Evolutionary conservation across 2,113 vertebrate genomes (phyloP), one percentile per base, ranked within the genome.

Genomic region (Pelusios castaneus): DNA sequence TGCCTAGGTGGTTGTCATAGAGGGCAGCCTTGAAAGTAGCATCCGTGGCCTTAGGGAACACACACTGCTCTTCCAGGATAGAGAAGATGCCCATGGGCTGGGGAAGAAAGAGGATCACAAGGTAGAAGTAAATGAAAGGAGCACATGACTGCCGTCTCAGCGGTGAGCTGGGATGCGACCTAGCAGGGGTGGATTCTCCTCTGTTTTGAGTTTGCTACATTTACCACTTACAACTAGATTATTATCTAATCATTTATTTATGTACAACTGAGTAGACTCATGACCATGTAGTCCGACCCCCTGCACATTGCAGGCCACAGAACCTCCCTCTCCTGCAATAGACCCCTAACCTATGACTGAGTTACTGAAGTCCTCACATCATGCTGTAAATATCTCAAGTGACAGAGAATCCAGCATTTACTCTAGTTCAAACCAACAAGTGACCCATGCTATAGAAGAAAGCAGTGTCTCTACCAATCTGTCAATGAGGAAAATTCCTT

Each of bases 71-170:
- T 83, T 97, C 97, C 63, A 98, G 90, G 89, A 97, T 97, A 84
- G 96, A 98, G 94, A 97, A 98, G 89, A 97, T 97, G 11, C 96
- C 95, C 97, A 89, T 97, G 67, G 97, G 93, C 95, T 97, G 56
- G 25, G 34, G 58, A 41, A 38, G 29, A 58, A 34, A 67, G 43
- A 73, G 29, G 38, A 90, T 55, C 54, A 73, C 5, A 11, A 67
- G 6, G 34, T n/a, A 13, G 9, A 5, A 21, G 24, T 17, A 17
- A 10, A 3, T 91, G 52, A 88, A 22, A 78, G 25, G 22, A 77
- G 77, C 41, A 16, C 38, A 31, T 51, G 17, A n/a, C 31, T 54
- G 49, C 49, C 49, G 25, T 75, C 70, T 43, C 11, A n/a, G 34
- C 4, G 49, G 12, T n/a, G 47, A 80, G 78, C 51, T 16, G 12